Base-by-base conservation (phyloP, 2,888 invertebrate genomes). In the Parnassius glacialis region DNA sequence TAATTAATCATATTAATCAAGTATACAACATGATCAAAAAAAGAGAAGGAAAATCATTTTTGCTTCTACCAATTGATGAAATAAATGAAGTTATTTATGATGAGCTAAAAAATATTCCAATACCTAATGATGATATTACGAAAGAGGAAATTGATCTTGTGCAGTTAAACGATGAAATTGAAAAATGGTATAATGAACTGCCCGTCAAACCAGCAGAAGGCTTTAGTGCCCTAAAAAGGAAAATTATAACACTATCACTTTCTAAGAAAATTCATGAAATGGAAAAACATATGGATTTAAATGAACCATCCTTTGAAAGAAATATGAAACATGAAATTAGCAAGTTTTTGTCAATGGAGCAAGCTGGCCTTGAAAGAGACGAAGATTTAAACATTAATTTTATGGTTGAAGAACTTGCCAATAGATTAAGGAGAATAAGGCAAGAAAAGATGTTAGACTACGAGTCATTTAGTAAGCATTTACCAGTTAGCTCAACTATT, bases 251-350 rank as follows among this genome's bases (percentile, higher is more conserved):
- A 78, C 67, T 52, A 75, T 69, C 78, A 56, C 70, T 87, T 41
- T 75, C 84, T 2, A 82, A 80, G 64, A 76, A 73, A 68, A 70
- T 87, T 65, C 73, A 77, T 59, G 75, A 79, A 61, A 79, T 85
- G 51, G 86, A 87, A 74, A 78, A 67, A 52, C 48, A 51, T 44
- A 73, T 74, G 54, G 41, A 64, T n/a, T 52, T 53, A 44, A 56
- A 61, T 43, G 45, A 43, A 16, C 44, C 59, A 1, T 56, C 58
- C 3, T 34, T 54, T 1, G 52, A 57, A 10, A 57, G 50, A 54
- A 20, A 51, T n/a, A 57, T 62, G 13, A 59, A 44, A 56, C 63
- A 63, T 52, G 63, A 63, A 20, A 59, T 78, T 12, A 73, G 72
- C 20, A 61, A 65, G 16, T 80, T 75, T 62, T 65, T 80, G 52